A percentile compares a stretch with the other conserved stretches of the same genome.
phyloP scores from a whole-genome alignment of 2,113 vertebrate species.

The Bos taurus region DNA sequence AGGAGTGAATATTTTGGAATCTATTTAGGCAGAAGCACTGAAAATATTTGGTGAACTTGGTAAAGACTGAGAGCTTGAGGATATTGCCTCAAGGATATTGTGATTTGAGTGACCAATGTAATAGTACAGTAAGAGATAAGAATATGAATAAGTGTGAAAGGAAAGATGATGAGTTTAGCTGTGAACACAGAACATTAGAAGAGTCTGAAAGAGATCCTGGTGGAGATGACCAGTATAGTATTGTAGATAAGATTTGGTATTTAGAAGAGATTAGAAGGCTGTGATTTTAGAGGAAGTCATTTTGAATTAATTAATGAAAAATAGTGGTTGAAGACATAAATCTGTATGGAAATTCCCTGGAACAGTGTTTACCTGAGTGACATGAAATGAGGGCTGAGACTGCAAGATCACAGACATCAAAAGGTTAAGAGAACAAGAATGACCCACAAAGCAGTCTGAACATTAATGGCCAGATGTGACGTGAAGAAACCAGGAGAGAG shows the following conservation, averaged over 20 bases:
- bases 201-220: not conserved
- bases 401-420: not conserved
- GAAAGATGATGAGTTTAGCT: not conserved
- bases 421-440: conserved; percentile 4
- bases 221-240: not conserved
- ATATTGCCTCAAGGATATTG: not conserved
- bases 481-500: conserved; percentile 57
- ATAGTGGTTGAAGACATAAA: not conserved
- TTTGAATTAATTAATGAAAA: not conserved
- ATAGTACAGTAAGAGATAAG: not conserved
- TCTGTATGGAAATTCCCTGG: not conserved
- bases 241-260: not conserved
- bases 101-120: not conserved
- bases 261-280: not conserved
- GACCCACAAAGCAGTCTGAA: not conserved
- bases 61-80: not conserved
- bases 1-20: not conserved
- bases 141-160: not conserved
- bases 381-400: not conserved
- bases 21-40: not conserved
- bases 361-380: not conserved
- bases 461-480: conserved; percentile 16
- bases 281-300: not conserved
- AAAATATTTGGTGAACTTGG: not conserved
- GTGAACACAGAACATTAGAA: not conserved